Base-by-base conservation (phyloP, 2,797 vertebrate genomes). In the Cirrhinus molitorella region DNA sequence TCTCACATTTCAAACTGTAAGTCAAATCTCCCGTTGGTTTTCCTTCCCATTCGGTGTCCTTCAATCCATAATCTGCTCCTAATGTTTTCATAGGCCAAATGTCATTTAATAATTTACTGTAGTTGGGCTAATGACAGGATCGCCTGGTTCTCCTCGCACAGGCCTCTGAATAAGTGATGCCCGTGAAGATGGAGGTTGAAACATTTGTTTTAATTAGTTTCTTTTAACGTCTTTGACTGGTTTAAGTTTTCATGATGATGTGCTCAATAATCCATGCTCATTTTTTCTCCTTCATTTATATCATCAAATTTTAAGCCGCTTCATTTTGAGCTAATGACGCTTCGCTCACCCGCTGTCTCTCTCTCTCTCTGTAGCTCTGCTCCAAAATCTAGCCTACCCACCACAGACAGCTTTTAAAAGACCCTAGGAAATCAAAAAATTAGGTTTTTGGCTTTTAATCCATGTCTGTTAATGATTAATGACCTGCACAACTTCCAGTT, bases 171-270 rank as follows among this genome's bases (percentile, higher is more conserved):
- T 79, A 92, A 91, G 88, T 90, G 85, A 91, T 92, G 83, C 83
- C 34, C 65, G 76, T 83, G 85, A 85, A 87, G 83, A 89, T 78
- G 59, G 83, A 85, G 87, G 85, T 68, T 87, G 84, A 90, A 90
- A 88, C 90, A 89, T 92, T 93, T 91, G 90, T 92, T 93, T 92
- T 91, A 92, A 93, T 93, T 91, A 90, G 88, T 66, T 87, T 91
- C 83, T 89, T 91, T 92, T 87, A 91, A 92, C 73, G 84, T 86
- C 87, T 90, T 91, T 91, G 89, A 90, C 77, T 85, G 65, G 72
- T 84, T 90, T 87, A 90, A 88, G 85, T 90, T 91, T 90, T 91
- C 87, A 91, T 89, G 86, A 91, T 88, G 90, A 84, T 84, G 57
- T 88, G 88, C 86, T 91, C 87, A 91, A 91, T 91, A 91, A 91